Evolutionary conservation across 2,113 vertebrate genomes (phyloP).

Genomic region (Electrona antarctica): DNA sequence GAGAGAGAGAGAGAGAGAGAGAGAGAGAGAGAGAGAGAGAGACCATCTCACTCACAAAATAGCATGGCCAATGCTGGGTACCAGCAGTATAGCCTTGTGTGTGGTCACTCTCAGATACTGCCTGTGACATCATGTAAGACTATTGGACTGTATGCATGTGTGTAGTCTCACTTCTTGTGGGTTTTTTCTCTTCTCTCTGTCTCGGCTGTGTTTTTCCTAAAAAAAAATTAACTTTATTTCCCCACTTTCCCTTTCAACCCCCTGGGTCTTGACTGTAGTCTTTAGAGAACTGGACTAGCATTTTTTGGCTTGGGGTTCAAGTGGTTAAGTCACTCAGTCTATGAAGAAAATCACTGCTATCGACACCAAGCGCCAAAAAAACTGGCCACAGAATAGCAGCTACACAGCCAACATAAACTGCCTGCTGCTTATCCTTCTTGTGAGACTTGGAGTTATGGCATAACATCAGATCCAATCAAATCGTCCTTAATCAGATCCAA

Average conservation of each 20-base stretch:
- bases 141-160: too few species aligned
- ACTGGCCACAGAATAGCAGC: slow-evolving; percentile 7
- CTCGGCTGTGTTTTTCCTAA: slow-evolving; percentile 15
- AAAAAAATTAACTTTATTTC: neutral
- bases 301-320: too few species aligned
- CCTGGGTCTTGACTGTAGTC: too few species aligned
- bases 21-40: too few species aligned
- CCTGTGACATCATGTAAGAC: slow-evolving; percentile 33
- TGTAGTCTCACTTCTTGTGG: too few species aligned
- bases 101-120: slow-evolving; percentile 23
- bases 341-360: neutral
- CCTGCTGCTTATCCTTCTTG: neutral
- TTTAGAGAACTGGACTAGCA: too few species aligned
- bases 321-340: neutral
- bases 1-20: too few species aligned
- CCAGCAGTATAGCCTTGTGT: slow-evolving; percentile 1
- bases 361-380: slow-evolving; percentile 24
- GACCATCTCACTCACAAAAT: too few species aligned
- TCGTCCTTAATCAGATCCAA: neutral
- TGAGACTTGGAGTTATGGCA: neutral
- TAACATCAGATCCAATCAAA: neutral
- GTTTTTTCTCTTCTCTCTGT: neutral
- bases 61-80: too few species aligned
- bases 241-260: neutral
- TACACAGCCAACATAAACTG: slow-evolving; percentile 18